Percentiles rank a stretch among this genome's conserved stretches.
Evolutionary conservation across 2,888 invertebrate species (phyloP).

Genomic region (Apotomis betuletana): DNA sequence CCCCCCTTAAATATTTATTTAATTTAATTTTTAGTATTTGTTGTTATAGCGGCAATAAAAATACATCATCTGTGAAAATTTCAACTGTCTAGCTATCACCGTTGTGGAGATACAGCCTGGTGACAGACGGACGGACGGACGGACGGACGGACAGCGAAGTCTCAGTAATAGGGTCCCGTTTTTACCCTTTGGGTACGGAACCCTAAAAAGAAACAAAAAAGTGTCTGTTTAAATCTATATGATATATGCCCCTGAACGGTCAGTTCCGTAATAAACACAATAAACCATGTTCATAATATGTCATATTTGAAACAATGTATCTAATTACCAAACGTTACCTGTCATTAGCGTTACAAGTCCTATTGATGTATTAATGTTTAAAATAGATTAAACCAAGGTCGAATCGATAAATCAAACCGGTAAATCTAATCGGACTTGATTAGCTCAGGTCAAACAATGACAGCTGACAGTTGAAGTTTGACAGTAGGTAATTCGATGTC

Average conservation of each 20-base stretch:
- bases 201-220: too few species aligned
- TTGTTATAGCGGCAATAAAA: too few species aligned
- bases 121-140: too few species aligned
- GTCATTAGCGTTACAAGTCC: slow-evolving; percentile 39
- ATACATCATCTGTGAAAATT: too few species aligned
- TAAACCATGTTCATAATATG: slow-evolving; percentile 8
- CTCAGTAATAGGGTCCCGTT: too few species aligned
- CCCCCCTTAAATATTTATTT: too few species aligned
- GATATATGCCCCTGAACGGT: neutral
- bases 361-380: slow-evolving; percentile 44
- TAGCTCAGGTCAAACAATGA: slow-evolving; percentile 62
- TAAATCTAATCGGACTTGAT: slow-evolving; percentile 58
- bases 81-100: too few species aligned
- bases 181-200: too few species aligned
- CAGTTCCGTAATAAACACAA: slow-evolving; percentile 15
- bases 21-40: too few species aligned
- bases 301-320: slow-evolving; percentile 33
- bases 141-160: too few species aligned
- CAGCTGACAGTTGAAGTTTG: slow-evolving; percentile 63
- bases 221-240: neutral
- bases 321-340: slow-evolving; percentile 28
- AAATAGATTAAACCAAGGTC: slow-evolving; percentile 53
- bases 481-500: slow-evolving; percentile 43
- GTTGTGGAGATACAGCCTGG: too few species aligned
- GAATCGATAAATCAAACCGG: slow-evolving; percentile 57